These are phyloP conservation scores for Ictalurus furcatus DNA, from an alignment of 2,113 vertebrate species.

Conservation along the genomic window DNA sequence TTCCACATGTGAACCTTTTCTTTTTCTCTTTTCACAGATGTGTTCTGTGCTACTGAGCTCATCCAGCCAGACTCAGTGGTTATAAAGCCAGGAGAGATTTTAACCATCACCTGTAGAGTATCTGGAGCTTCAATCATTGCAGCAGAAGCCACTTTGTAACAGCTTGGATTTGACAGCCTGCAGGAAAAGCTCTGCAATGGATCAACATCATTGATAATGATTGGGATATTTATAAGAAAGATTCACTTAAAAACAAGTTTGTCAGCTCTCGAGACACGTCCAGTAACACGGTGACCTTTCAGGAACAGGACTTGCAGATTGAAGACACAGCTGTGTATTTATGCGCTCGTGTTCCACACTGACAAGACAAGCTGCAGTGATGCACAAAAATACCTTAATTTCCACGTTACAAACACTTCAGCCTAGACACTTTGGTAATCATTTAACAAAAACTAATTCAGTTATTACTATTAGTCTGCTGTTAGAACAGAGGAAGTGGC, in stretches of 20 bases:
- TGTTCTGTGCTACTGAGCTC: neutral
- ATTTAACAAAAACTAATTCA: too few species aligned
- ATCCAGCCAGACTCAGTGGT: neutral
- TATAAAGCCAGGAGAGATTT: too few species aligned
- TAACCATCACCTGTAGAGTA: slow-evolving; percentile 8
- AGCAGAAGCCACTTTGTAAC: neutral
- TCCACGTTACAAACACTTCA: too few species aligned
- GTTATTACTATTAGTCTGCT: too few species aligned
- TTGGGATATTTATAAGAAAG: neutral
- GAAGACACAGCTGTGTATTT: neutral
- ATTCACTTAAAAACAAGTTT: neutral
- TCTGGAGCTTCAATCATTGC: slow-evolving; percentile 7
- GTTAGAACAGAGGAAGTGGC: too few species aligned
- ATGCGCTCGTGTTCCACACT: too few species aligned
- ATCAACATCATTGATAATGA: too few species aligned
- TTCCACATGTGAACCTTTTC: too few species aligned
- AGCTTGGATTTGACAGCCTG: neutral
- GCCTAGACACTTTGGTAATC: too few species aligned
- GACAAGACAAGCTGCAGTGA: too few species aligned
- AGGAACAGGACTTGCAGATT: neutral
- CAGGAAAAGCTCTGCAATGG: neutral
- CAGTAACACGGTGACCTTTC: neutral
- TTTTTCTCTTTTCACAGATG: too few species aligned
- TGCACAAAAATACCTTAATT: too few species aligned
- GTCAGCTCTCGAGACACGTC: neutral